Evolutionary conservation across 1,140 invertebrate genomes (phyloP), one percentile per base, ranked within the genome.

Genomic region (Drosophila pandora): DNA sequence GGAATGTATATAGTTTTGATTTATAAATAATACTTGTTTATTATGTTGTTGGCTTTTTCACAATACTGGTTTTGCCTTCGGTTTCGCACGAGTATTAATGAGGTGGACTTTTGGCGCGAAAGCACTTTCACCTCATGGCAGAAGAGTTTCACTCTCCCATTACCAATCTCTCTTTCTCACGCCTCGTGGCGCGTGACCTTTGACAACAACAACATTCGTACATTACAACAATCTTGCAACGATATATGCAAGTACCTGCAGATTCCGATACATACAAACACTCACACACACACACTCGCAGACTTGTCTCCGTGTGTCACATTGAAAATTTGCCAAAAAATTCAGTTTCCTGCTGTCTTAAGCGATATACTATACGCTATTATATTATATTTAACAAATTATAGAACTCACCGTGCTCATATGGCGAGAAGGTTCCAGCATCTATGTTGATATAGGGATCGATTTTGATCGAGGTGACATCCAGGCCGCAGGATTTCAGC

Each of bases 371-470:
- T 32, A 17, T 39, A 13, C 12, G 22, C 41, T 0, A 21, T 2
- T 41, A 57, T 55, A 52, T 28, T 39, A 63, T 58, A 43, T 57
- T 3, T 0, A 9, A 13, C 5, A 21, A 21, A 9, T n/a, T 41
- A 5, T 8, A n/a, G 21, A 50, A 91, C 92, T 94, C 94, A 98
- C 98, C 98, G 93, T 99, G 98, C 92, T 99, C 98, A 92, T 98
- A 99, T 0, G 98, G 98, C 2, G 98, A 99, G 93, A 99, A 99
- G 41, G 98, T 99, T 72, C 98, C 98, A 79, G 98, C 98, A 93
- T 99, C 98, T 73, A 99, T 98, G 92, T 99, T 99, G 53, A 99
- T 97, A 91, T 99, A 99, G 0, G 98, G 98, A 92, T 99, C 98
- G 88, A 99, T 99, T 94, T 99, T 99, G 78, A 99, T 99, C 12